phyloP scores from a whole-genome alignment of 2,113 vertebrate species.

The Salvelinus alpinus region DNA sequence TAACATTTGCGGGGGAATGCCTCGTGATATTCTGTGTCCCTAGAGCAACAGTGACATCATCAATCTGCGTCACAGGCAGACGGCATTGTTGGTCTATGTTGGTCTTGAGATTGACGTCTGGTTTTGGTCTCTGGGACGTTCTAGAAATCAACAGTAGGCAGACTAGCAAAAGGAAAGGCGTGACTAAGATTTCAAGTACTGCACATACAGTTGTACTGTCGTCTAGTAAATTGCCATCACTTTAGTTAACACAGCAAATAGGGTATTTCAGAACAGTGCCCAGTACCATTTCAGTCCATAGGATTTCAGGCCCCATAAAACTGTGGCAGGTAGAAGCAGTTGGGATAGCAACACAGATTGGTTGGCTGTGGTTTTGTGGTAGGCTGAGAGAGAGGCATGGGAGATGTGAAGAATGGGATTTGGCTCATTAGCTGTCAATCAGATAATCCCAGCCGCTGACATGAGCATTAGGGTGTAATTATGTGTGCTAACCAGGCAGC shows the following conservation, averaged over 20 bases:
- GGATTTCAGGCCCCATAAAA: not conserved
- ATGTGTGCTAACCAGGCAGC: conserved; percentile 55
- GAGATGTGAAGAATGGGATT: conserved; percentile 36
- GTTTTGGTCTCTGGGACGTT: not conserved
- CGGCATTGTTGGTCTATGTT: not conserved
- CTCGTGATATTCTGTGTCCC: conserved; percentile 24
- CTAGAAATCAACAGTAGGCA: conserved; percentile 10
- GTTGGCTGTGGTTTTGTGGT: not conserved
- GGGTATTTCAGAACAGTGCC: not conserved
- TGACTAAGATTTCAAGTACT: not conserved
- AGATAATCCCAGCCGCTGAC: conserved; percentile 58
- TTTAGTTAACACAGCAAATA: not conserved
- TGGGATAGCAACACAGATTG: not conserved
- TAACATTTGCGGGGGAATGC: conserved; percentile 48
- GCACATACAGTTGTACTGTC: not conserved
- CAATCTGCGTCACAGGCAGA: not conserved
- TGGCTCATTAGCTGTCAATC: conserved; percentile 67
- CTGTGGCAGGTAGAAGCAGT: not conserved
- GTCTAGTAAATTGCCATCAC: too few species aligned
- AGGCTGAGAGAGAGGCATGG: conserved; percentile 4
- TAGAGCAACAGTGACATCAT: conserved; percentile 15
- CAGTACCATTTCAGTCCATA: not conserved
- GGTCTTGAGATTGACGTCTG: conserved; percentile 15
- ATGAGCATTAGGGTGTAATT: conserved; percentile 62
- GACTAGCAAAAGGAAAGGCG: not conserved